Evolutionary conservation across 2,888 invertebrate genomes (phyloP), one percentile per base, ranked within the genome.

Genomic region (Cephus pulcher): DNA sequence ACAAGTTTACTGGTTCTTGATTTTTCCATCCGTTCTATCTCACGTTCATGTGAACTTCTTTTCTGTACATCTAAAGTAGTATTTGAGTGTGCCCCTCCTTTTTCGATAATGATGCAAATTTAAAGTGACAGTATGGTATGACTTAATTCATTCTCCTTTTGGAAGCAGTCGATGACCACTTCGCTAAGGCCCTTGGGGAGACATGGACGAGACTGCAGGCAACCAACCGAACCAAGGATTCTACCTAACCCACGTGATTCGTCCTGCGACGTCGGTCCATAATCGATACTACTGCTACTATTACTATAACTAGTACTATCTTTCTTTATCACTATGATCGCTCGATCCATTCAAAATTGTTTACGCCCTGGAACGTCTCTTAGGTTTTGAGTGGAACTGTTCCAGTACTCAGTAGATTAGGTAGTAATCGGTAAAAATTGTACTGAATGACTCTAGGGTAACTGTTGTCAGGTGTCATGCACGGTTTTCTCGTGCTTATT

Each of bases 121-220:
- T 56, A 23, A 56, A 56, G 56, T 56, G 56, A 56, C 23, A 56
- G 9, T 56, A 56, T 56, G 23, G 56, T 56, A 56, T 23, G 56
- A 56, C 71, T 71, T 34, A 71, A 71, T 23, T 71, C 71, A 34
- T 32, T 34, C 33, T 71, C 76, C 71, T 76, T 85, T 82, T 35
- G 9, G 74, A 15, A 75, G 3, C 85, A 91, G 91, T 91, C 74
- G 91, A 91, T 83, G 91, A 91, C 78, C 91, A 91, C 76, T 91
- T 91, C 76, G 91, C 91, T 12, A 91, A 91, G 82, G 91, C 91
- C 12, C 86, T 91, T 40, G 92, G 92, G 4, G 92, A 92, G 76
- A 91, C 92, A 32, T 92, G 92, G 92, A 90, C 90, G 80, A 90
- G 90, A 86, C 85, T 92, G 83, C 89, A 92, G 82, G 90, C 89